Percentiles rank a stretch among this genome's conserved stretches.
phyloP scores from a whole-genome alignment of 1,140 invertebrate species.

The Scylla paramamosain region DNA sequence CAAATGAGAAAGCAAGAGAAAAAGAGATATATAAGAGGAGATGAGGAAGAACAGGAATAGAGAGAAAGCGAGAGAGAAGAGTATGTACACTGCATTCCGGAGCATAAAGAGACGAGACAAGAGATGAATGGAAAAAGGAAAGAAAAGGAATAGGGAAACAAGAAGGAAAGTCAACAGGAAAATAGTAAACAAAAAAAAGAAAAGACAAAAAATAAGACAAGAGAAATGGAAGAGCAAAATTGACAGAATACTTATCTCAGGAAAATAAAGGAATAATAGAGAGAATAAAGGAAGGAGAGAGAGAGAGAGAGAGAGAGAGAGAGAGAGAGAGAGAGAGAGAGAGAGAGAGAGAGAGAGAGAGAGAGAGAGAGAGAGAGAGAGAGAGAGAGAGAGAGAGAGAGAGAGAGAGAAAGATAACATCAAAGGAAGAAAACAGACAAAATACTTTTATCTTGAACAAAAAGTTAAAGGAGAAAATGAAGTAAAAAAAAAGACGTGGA shows the following conservation, averaged over 20 bases:
- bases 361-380: slow-evolving; percentile 15
- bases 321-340: slow-evolving; percentile 37
- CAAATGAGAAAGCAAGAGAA: not conserved
- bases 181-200: not conserved
- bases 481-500: not conserved
- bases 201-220: not conserved
- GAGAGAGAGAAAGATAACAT: not conserved
- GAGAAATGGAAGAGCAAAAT: too few relatives aligned
- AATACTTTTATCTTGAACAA: too few relatives aligned
- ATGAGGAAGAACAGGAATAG: not conserved
- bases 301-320: slow-evolving; percentile 39
- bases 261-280: not conserved
- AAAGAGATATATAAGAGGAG: not conserved
- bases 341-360: slow-evolving; percentile 19
- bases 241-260: too few relatives aligned
- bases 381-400: slow-evolving; percentile 36
- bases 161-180: not conserved
- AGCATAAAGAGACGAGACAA: not conserved
- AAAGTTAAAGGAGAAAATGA: not conserved
- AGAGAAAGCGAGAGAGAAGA: not conserved
- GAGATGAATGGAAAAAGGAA: not conserved
- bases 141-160: not conserved
- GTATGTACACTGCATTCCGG: too few relatives aligned
- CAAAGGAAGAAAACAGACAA: not conserved
- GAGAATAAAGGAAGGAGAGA: not conserved